These are phyloP conservation scores for Cloeon dipterum DNA, from an alignment of 2,888 invertebrate genomes.

Conservation along the genomic window DNA sequence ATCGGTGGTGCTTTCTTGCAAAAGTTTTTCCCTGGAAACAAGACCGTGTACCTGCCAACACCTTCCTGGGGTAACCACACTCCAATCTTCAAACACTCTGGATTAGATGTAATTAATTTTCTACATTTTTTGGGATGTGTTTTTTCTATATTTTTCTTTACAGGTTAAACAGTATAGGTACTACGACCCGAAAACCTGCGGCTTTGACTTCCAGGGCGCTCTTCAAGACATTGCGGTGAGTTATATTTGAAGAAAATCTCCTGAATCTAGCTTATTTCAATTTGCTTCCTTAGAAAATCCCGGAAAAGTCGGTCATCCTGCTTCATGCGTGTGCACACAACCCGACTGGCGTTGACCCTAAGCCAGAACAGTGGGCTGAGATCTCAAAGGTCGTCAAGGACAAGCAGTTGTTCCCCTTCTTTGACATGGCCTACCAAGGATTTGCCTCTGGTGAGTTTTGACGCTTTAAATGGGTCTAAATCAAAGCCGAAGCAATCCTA, in stretches of 20 bases:
- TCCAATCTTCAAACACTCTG: slow-evolving; percentile 77
- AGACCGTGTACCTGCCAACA: slow-evolving; percentile 67
- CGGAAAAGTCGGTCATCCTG: slow-evolving; percentile 68
- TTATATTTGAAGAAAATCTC: slow-evolving; percentile 10
- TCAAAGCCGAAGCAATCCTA: neutral
- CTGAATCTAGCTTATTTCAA: neutral
- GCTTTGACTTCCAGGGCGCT: slow-evolving; percentile 76
- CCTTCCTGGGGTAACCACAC: slow-evolving; percentile 99
- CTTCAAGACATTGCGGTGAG: slow-evolving; percentile 68
- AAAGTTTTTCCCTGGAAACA: slow-evolving; percentile 52
- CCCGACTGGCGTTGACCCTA: slow-evolving; percentile 89
- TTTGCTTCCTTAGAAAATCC: slow-evolving; percentile 54
- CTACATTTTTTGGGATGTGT: neutral
- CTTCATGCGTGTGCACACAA: slow-evolving; percentile 97
- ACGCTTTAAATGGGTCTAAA: neutral
- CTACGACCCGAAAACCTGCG: slow-evolving; percentile 81
- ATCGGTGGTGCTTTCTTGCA: slow-evolving; percentile 75
- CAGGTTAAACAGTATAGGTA: slow-evolving; percentile 68
- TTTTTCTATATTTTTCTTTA: no score
- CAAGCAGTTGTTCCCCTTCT: slow-evolving; percentile 66
- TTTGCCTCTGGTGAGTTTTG: slow-evolving; percentile 50
- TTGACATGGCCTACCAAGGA: slow-evolving; percentile 98
- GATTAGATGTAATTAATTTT: slow-evolving; percentile 28
- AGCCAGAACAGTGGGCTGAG: slow-evolving; percentile 69
- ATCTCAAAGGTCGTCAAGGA: slow-evolving; percentile 61